phyloP scores from a whole-genome alignment of 2,113 vertebrate genomes.

The Rhea pennata region DNA sequence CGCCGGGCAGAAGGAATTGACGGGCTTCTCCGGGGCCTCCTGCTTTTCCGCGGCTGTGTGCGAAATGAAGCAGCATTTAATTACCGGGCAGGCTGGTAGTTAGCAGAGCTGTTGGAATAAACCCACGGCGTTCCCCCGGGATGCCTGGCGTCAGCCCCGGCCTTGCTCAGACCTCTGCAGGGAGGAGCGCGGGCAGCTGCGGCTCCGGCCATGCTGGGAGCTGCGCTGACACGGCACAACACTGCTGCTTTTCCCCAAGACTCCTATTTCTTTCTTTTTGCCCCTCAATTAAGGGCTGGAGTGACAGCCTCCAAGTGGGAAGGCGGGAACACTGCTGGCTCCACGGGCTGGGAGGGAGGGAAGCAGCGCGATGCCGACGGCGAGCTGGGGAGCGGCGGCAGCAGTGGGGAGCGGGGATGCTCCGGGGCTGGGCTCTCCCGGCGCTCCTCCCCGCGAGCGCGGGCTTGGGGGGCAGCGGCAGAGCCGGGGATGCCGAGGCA shows the following conservation, averaged over 20 bases:
- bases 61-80: slow-evolving; percentile 37
- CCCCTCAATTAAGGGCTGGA: slow-evolving; percentile 44
- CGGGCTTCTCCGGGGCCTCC: background rate
- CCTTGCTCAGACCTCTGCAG: background rate
- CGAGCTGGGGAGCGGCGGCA: too few species aligned
- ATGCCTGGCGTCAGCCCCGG: background rate
- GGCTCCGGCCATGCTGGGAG: too few species aligned
- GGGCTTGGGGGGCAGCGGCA: too few species aligned
- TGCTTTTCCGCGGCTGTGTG: fast-evolving
- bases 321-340: background rate
- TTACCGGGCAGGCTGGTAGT: background rate
- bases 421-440: background rate
- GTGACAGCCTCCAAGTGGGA: slow-evolving; percentile 44
- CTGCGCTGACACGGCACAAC: background rate
- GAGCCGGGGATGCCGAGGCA: too few species aligned
- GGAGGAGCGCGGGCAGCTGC: too few species aligned
- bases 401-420: background rate
- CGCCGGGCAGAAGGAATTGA: background rate
- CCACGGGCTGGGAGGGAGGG: background rate
- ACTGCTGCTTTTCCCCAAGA: background rate
- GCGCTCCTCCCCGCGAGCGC: too few species aligned
- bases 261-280: background rate
- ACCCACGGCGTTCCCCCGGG: background rate
- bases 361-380: background rate
- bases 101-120: background rate